Conservation (phyloP, 2,888 invertebrate genomes). For the Hesperia comma region DNA sequence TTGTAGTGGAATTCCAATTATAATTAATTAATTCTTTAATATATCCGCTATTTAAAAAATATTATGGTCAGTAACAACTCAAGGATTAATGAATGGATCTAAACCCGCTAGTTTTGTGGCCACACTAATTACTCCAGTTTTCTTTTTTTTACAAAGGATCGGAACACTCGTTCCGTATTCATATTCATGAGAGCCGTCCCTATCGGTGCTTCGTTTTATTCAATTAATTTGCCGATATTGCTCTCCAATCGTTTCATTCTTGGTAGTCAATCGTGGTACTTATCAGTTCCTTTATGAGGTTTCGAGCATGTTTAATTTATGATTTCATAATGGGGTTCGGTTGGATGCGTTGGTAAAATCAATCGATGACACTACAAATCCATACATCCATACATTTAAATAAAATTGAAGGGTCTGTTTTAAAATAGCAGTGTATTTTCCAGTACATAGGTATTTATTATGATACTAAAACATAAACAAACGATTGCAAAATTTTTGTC, state of each 20-base stretch:
- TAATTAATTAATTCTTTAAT: too few relatives aligned
- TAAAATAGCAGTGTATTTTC: too few relatives aligned
- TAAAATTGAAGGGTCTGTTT: too few relatives aligned
- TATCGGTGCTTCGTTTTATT: constrained; percentile 71
- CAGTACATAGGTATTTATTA: too few relatives aligned
- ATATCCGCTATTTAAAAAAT: too few relatives aligned
- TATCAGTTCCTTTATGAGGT: constrained; percentile 2
- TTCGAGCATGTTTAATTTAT: neutral
- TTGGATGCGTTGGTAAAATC: too few relatives aligned
- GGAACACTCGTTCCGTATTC: constrained; percentile 64
- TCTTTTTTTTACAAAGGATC: constrained; percentile 59
- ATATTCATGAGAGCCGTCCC: constrained; percentile 71
- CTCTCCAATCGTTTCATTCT: constrained; percentile 48
- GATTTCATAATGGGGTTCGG: too few relatives aligned
- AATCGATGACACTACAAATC: too few relatives aligned
- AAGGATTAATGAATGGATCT: neutral
- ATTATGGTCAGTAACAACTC: neutral
- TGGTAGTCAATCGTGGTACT: constrained; percentile 28
- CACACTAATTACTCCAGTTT: constrained; percentile 48
- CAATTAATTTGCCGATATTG: constrained; percentile 75
- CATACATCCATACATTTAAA: too few relatives aligned
- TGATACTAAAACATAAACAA: too few relatives aligned
- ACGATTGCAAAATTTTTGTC: too few relatives aligned
- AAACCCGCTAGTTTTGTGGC: constrained; percentile 32
- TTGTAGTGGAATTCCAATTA: too few relatives aligned